These are phyloP conservation scores for Campopleginae sp. DNA, from an alignment of 2,888 invertebrate genomes.

Conservation along the genomic window DNA sequence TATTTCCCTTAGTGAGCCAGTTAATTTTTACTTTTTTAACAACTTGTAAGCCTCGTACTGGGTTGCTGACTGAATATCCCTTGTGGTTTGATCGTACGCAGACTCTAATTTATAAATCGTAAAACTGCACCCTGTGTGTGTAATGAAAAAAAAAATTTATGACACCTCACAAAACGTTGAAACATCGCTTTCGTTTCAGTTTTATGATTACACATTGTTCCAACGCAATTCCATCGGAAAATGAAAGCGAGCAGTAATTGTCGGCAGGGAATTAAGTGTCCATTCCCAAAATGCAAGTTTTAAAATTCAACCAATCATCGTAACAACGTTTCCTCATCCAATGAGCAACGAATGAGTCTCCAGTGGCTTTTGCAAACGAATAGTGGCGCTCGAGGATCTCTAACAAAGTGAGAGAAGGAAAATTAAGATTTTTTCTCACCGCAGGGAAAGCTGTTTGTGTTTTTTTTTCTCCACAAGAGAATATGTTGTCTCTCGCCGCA, in stretches of 20 bases:
- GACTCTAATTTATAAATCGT: constrained; percentile 67
- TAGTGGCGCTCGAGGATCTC: constrained; percentile 23
- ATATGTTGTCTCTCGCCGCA: constrained; percentile 39
- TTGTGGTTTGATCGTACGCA: constrained; percentile 46
- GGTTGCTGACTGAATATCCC: constrained; percentile 13
- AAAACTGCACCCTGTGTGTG: constrained; percentile 63
- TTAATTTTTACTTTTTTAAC: constrained; percentile 9
- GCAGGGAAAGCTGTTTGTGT: constrained; percentile 27
- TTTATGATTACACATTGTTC: constrained; percentile 30
- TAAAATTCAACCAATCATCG: constrained; percentile 34
- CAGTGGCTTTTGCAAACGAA: constrained; percentile 36
- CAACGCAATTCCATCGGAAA: constrained; percentile 11
- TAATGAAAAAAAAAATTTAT: constrained; percentile 55
- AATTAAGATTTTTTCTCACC: constrained; percentile 33
- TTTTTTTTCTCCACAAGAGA: constrained; percentile 9
- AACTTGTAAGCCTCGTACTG: constrained; percentile 4
- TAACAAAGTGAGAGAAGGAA: constrained; percentile 22
- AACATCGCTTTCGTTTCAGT: constrained; percentile 17
- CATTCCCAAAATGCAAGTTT: constrained; percentile 1
- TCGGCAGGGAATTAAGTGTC: background rate
- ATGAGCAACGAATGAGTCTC: background rate
- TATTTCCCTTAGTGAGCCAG: constrained; percentile 6
- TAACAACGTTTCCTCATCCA: constrained; percentile 27
- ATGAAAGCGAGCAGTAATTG: background rate
- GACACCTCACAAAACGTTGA: constrained; percentile 24